These are phyloP conservation scores for Cephus sareptanus DNA, from an alignment of 2,888 invertebrate species.

Conservation along the genomic window DNA sequence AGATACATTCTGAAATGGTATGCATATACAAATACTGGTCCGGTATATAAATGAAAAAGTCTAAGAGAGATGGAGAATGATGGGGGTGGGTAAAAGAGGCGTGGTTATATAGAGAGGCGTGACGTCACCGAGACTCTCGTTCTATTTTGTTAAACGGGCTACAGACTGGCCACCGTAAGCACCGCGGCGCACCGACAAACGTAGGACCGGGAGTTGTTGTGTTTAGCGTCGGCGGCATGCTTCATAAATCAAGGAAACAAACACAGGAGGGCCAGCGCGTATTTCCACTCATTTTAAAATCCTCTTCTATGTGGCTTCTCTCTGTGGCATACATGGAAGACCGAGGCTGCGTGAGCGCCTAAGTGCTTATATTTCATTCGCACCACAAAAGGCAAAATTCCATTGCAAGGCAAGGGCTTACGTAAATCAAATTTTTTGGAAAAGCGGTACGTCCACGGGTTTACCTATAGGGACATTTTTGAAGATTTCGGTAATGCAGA, in stretches of 20 bases:
- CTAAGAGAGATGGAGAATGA: constrained; percentile 5
- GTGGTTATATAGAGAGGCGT: constrained; percentile 45
- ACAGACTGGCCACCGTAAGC: constrained; percentile 19
- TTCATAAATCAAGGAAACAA: constrained; percentile 65
- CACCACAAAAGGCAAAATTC: not conserved
- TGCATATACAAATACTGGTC: not conserved
- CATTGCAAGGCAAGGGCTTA: not conserved
- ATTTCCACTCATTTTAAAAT: constrained; percentile 16
- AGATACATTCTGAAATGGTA: not conserved
- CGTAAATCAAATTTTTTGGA: not conserved
- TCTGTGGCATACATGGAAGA: not conserved
- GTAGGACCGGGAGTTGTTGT: constrained; percentile 43
- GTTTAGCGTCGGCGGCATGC: constrained; percentile 61
- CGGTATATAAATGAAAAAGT: constrained; percentile 2
- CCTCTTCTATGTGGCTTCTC: not conserved
- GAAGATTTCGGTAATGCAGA: not conserved
- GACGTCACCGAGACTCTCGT: constrained; percentile 56
- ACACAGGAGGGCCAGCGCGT: constrained; percentile 54
- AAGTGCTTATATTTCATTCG: not conserved
- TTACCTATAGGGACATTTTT: not conserved
- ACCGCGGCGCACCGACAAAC: not conserved
- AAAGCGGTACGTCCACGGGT: not conserved
- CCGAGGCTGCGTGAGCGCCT: not conserved
- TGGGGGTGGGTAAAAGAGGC: constrained; percentile 12
- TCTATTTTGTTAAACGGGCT: constrained; percentile 50